A percentile compares a stretch with the other conserved stretches of the same genome.
Conservation (phyloP, 2,797 vertebrate species). For the Nyctalus aviator region DNA sequence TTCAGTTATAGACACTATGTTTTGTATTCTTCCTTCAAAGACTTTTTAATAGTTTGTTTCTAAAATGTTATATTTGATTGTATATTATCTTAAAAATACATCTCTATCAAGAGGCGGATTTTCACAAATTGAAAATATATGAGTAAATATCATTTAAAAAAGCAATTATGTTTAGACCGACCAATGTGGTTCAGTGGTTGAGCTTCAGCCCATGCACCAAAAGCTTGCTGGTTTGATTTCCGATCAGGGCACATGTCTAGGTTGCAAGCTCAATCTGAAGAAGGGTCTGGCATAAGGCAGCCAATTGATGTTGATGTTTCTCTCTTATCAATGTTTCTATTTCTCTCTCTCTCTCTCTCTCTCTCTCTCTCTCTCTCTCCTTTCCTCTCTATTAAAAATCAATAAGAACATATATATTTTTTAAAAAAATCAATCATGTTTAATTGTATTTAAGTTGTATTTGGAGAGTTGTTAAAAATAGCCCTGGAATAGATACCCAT, state of each 20-base stretch:
- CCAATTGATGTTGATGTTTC: no score
- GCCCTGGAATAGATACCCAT: background rate
- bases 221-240: no score
- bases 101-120: background rate
- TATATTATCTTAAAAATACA: background rate
- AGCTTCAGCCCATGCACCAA: no score
- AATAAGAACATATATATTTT: no score
- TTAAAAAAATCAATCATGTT: background rate
- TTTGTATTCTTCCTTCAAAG: background rate
- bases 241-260: no score
- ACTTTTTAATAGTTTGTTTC: slow-evolving; percentile 21
- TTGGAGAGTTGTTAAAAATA: background rate
- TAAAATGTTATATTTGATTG: background rate
- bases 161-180: background rate
- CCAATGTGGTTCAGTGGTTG: no score
- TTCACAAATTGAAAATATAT: background rate
- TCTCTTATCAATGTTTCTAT: no score
- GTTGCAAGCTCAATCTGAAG: no score
- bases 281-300: no score
- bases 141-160: background rate
- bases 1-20: background rate
- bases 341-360: no score
- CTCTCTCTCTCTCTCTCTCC: no score
- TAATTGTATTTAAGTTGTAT: background rate
- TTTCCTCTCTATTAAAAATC: no score